Evolutionary conservation across 2,888 invertebrate genomes (phyloP), one percentile per base, ranked within the genome.

Genomic region (Cerastis rubricosa): DNA sequence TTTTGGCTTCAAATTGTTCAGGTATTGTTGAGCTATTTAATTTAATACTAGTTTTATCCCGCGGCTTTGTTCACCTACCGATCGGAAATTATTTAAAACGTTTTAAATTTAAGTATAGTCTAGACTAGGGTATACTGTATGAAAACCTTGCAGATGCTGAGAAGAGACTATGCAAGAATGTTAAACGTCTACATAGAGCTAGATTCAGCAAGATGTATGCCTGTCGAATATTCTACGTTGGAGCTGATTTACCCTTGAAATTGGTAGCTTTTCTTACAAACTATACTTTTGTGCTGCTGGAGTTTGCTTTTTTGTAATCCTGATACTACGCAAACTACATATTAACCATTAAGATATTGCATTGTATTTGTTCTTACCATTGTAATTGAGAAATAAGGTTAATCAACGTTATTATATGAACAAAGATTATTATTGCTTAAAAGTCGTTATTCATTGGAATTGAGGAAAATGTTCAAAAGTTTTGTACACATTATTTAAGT

Each of bases 121-220:
- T 14, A 25, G 9, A 25, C 7, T 17, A 3, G 2, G 2, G 25
- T 12, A 57, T 57, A 54, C 14, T 57, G 1, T 25, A 25, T 25
- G 25, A 7, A 25, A 25, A 29, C 59, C 59, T 59, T 59, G 29
- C 59, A 59, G 59, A 59, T 59, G 29, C 59, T 59, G 59, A 29
- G 59, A 59, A 29, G 17, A 59, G 17, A 29, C 17, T 59, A 7
- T 59, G 57, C 57, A 59, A 59, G 69, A 69, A 69, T 43, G 12
- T 57, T 7, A 57, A 69, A 69, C 57, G 69, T 11, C 57, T 69
- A 19, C 43, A 43, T 69, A 43, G 43, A 57, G 57, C 43, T 19
- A 45, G 17, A 57, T 69, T 57, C 57, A 12, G 11, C 25, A 57
- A 57, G 43, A 19, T 69, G 43, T 19, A 69, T 43, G 43, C 57